Evolutionary conservation across 2,113 vertebrate genomes (phyloP), one percentile per base, ranked within the genome.

Genomic region (Holacanthus passer): DNA sequence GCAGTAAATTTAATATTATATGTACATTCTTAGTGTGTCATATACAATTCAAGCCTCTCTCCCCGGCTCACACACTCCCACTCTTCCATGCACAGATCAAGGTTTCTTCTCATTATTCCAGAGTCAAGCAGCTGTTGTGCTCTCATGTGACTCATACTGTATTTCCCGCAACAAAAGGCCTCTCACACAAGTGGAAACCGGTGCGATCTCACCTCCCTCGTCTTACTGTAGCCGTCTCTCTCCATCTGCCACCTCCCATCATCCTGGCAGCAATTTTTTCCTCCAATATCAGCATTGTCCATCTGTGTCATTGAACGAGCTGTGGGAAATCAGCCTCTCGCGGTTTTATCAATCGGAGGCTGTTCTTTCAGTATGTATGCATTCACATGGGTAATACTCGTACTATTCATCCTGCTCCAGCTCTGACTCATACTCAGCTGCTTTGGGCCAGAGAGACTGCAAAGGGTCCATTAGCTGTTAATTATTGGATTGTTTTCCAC

Each of bases 111-210:
- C 48, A 63, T 87, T 76, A 71, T 69, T 69, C 59, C 59, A 48
- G 65, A 84, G 84, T 66, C 64, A 43, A 83, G 70, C 85, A 83
- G 80, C 77, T 89, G 80, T 68, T 77, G 27, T 75, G 62, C 71
- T 86, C 79, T 80, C 86, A 47, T 70, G 78, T 65, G 87, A 81
- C 82, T 89, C 77, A 47, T 58, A 65, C 82, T 52, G 70, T 85
- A 64, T 79, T 79, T 86, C 53, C 73, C 50, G 65, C 77, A 87
- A 80, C 73, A 91, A 77, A 77, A 37, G 45, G 8, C 59, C n/a
- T 69, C 37, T 32, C 58, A 67, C 53, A 65, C 39, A 53, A 48
- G n/a, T 72, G 52, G 50, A 52, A 60, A 81, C 14, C 66, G 16
- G 47, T 73, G 43, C 55, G 58, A 14, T 64, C 41, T 77, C 55